Base-by-base conservation (phyloP, 2,888 invertebrate genomes). In the Plebejus anna region DNA sequence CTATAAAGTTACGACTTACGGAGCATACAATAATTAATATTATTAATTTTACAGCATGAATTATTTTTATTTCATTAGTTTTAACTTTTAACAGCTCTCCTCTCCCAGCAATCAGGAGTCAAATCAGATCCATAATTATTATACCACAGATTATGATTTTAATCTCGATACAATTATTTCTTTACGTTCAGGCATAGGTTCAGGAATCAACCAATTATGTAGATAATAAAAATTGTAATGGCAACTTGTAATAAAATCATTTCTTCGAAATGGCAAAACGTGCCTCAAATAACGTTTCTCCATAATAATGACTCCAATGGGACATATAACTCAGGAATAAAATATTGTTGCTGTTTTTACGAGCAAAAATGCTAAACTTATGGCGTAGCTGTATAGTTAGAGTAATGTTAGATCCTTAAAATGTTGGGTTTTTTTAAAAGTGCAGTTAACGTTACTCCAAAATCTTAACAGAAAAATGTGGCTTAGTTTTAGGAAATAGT, bases 281-380 rank as follows among this genome's bases (percentile, higher is more conserved):
- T 72, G 51, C 11, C 28, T 47, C 47, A 72, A 72, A 72, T 72
- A 72, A 47, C 13, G 72, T 72, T 72, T 72, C 72, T 51, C 51
- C 72, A 72, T 28, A 72, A 47, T 72, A 72, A 72, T 72, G 51
- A 72, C 47, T 51, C 51, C 72, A 51, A 28, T 51, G 72, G 42
- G 28, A 72, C 51, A 72, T n/a, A 7, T 71, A 38, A 42, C 9
- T 38, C 71, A 47, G 22, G 42, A 71, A 38, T 71, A 71, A 71
- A 71, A 38, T 42, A n/a, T 42, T 22, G n/a, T 59, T 28, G 28
- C 28, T 70, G 70, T 70, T 47, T 38, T 71, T 71, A 72, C 51
- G 4, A 51, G 72, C 42, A 13, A 22, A 28, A 55, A 55, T 55
- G 59, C n/a, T 59, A 59, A 59, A 59, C 22, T n/a, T 59, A 59